Percentiles rank a stretch among this genome's conserved stretches.
Evolutionary conservation across 2,113 vertebrate genomes (phyloP).

Genomic region (Dromiciops gliroides): DNA sequence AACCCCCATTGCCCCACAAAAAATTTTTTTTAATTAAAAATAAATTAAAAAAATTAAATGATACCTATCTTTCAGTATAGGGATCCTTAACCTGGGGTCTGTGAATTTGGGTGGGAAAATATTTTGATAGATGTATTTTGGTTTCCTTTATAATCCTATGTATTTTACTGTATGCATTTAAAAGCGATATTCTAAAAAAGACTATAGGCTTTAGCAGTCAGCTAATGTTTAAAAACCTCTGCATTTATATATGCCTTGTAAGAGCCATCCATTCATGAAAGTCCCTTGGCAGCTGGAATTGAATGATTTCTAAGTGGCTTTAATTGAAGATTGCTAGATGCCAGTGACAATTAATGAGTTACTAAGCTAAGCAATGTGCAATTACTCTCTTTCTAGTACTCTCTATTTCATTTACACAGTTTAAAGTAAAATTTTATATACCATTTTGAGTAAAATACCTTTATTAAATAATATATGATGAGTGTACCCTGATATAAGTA

Average conservation of each 20-base stretch:
- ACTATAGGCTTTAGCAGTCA: neutral
- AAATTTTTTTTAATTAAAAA: too few species aligned
- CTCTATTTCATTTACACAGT: slow-evolving; percentile 5
- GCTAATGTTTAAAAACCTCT: neutral
- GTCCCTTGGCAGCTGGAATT: neutral
- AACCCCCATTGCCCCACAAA: too few species aligned
- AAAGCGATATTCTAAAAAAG: neutral
- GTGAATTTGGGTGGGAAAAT: neutral
- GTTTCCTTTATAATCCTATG: too few species aligned
- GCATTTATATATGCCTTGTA: neutral
- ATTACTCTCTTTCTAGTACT: neutral
- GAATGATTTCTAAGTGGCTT: neutral
- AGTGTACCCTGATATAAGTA: neutral
- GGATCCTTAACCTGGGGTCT: neutral
- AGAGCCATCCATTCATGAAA: neutral
- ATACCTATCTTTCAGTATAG: neutral
- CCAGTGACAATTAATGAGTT: slow-evolving; percentile 6
- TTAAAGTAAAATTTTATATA: neutral
- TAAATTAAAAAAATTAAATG: too few species aligned
- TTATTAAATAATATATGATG: neutral
- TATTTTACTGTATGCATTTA: too few species aligned
- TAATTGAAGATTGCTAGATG: neutral
- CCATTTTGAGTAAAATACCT: neutral
- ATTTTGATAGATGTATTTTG: too few species aligned
- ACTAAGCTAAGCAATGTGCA: slow-evolving; percentile 21